Base-by-base conservation (phyloP, 2,797 vertebrate species). In the Threskiornis aethiopicus region DNA sequence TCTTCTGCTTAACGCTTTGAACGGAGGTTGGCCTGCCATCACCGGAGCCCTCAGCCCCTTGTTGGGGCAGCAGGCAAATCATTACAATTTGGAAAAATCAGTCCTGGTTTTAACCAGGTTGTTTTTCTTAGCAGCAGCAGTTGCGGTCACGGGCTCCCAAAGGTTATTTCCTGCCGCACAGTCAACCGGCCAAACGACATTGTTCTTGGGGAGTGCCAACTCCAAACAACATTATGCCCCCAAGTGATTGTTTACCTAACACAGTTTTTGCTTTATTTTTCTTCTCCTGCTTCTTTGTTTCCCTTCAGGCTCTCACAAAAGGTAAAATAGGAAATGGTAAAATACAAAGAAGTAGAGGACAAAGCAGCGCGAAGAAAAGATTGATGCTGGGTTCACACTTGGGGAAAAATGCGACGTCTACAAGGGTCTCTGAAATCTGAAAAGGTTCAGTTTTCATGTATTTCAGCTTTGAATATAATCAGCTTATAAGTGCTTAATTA, bases 141-240 rank as follows among this genome's bases (percentile, higher is more conserved):
- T 9, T 31, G 70, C 90, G 88, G 90, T 95, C 89, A 44, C 0
- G 4, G 81, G 64, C 57, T 75, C 87, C 67, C 73, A 51, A 58
- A 59, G 90, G 90, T 95, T 84, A 78, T 96, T 96, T 94, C 94
- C 90, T 95, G 93, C 84, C 52, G 1, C 72, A 7, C 42, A 49
- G 69, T 42, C 80, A 26, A 26, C 47, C 6, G 0, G 55, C 69
- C 93, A 80, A 92, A 89, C 91, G 71, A 16, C 92, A 89, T 87
- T 91, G 92, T 88, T 89, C 78, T 4, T n/a, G 71, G 66, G 92
- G 42, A 96, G 76, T 44, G 64, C 92, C 79, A 81, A 2, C 76
- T 87, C 95, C 92, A 85, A 72, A 89, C 88, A 84, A 5, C 24
- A 0, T 7, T n/a, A 22, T 77, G 58, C 59, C 93, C 89, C 88